Percentiles rank a stretch among this genome's conserved stretches.
Evolutionary conservation across 2,888 invertebrate genomes (phyloP).

Genomic region (Trilocha varians): DNA sequence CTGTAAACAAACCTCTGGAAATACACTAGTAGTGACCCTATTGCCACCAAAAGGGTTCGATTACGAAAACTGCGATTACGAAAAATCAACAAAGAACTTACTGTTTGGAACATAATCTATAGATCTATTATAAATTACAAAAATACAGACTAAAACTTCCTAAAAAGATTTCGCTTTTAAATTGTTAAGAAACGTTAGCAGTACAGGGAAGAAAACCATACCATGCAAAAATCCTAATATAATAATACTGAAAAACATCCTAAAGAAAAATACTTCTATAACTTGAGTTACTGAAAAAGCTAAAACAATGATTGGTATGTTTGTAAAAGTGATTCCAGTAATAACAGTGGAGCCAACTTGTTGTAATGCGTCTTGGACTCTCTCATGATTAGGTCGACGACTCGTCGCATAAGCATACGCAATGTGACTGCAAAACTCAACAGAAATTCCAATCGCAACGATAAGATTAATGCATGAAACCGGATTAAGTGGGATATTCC

Average conservation of each 20-base stretch:
- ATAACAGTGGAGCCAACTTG: slow-evolving; percentile 93
- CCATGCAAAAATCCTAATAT: slow-evolving; percentile 94
- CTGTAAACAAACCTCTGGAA: no score
- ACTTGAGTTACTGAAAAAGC: slow-evolving; percentile 94
- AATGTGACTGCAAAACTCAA: slow-evolving; percentile 96
- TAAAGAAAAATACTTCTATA: slow-evolving; percentile 95
- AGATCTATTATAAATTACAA: background rate
- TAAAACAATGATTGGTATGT: slow-evolving; percentile 90
- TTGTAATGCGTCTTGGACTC: slow-evolving; percentile 82
- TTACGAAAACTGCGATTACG: no score
- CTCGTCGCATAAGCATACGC: slow-evolving; percentile 77
- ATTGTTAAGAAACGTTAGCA: slow-evolving; percentile 81
- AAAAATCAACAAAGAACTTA: no score
- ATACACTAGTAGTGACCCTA: no score
- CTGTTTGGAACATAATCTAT: no score
- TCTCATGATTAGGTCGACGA: slow-evolving; percentile 55
- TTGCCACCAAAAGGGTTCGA: no score
- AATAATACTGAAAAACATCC: slow-evolving; percentile 96
- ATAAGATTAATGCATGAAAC: slow-evolving; percentile 97
- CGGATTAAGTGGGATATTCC: slow-evolving; percentile 93
- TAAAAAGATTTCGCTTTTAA: slow-evolving; percentile 20
- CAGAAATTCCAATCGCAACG: slow-evolving; percentile 94
- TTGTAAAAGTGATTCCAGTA: slow-evolving; percentile 95
- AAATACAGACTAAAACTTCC: background rate
- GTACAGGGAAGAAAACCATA: slow-evolving; percentile 90